Evolutionary conservation across 2,888 invertebrate species (phyloP).

Genomic region (Polymixis lichenea): DNA sequence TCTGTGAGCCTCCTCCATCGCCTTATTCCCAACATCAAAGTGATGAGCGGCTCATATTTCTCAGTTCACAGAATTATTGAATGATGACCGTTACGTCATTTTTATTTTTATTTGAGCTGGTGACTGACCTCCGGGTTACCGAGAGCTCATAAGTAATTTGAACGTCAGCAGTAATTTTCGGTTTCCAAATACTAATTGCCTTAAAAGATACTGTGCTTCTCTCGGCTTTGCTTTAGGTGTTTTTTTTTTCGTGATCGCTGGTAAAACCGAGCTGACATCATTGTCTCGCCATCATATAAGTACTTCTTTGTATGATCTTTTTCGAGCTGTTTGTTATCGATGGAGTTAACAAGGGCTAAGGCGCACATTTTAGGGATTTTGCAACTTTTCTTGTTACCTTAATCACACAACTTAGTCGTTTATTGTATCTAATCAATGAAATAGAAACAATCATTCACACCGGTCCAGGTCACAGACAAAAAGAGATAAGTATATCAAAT

Average conservation of each 20-base stretch:
- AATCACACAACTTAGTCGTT: background rate
- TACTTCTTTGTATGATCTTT: background rate
- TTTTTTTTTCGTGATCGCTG: slow-evolving; percentile 6
- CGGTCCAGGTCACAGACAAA: slow-evolving; percentile 12
- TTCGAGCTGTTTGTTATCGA: background rate
- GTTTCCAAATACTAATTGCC: slow-evolving; percentile 43
- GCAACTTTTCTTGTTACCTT: background rate
- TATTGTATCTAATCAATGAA: slow-evolving; percentile 19
- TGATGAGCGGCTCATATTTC: slow-evolving; percentile 33
- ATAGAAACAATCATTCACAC: slow-evolving; percentile 35
- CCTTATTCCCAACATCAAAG: slow-evolving; percentile 21
- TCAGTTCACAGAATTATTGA: slow-evolving; percentile 52
- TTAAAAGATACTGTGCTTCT: slow-evolving; percentile 15
- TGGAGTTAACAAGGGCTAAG: background rate
- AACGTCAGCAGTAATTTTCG: slow-evolving; percentile 42
- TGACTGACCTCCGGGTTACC: slow-evolving; percentile 57
- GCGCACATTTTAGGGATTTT: background rate
- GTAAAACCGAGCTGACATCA: slow-evolving; percentile 21
- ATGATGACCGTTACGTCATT: slow-evolving; percentile 58
- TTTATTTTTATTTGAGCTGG: slow-evolving; percentile 51
- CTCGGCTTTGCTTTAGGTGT: slow-evolving; percentile 32
- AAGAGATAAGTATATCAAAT: slow-evolving; percentile 34
- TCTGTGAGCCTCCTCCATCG: background rate
- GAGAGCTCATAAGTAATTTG: slow-evolving; percentile 35
- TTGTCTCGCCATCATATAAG: slow-evolving; percentile 3